phyloP scores from a whole-genome alignment of 2,888 invertebrate species.

The Amphipoea oculea region DNA sequence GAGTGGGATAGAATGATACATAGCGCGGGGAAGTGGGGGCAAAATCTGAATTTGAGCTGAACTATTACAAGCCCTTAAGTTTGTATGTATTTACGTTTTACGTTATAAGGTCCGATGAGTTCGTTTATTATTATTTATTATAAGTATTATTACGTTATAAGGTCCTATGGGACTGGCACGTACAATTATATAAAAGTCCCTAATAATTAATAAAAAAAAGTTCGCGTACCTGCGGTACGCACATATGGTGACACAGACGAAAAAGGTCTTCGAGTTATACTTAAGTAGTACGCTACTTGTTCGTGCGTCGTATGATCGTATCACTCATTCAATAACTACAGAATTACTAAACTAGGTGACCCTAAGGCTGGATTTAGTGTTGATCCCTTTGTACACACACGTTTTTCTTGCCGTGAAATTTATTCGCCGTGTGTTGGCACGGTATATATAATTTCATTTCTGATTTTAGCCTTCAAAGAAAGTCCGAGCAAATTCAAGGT shows the following conservation, averaged over 20 bases:
- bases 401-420: neutral
- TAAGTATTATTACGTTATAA: no score
- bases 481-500: neutral
- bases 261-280: neutral
- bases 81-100: no score
- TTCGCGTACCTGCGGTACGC: neutral
- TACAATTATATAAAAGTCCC: no score
- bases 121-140: no score
- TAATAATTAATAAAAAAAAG: no score
- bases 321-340: neutral
- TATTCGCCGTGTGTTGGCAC: neutral
- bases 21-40: no score
- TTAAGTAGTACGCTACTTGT: neutral
- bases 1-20: no score
- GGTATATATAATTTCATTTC: neutral
- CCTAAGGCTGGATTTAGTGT: no score
- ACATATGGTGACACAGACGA: neutral
- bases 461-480: neutral
- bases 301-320: neutral
- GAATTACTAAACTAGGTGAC: neutral
- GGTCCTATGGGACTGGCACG: no score
- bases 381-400: neutral
- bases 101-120: no score
- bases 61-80: no score
- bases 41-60: no score